A percentile compares a stretch with the other conserved stretches of the same genome.
Conservation (phyloP, 2,888 invertebrate genomes). For the Caenorhabditis auriculariae region DNA sequence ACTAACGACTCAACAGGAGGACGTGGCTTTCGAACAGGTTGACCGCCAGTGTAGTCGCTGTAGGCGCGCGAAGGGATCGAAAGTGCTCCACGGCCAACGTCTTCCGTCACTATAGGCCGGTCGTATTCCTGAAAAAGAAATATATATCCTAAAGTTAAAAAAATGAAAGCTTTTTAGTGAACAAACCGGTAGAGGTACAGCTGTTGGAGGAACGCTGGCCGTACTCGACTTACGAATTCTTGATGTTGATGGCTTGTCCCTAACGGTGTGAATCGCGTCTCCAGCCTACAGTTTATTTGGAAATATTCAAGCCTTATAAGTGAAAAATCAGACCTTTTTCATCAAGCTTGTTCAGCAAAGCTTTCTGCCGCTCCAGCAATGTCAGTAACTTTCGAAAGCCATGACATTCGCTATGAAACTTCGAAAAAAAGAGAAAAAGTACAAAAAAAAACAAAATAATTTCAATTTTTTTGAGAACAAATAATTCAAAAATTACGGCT, state of each 20-base stretch:
- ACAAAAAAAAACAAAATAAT: too few relatives aligned
- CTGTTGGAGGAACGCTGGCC: conserved; percentile 17
- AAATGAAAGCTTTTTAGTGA: background rate
- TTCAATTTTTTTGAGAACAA: too few relatives aligned
- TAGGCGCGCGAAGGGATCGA: conserved; percentile 39
- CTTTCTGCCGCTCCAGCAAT: conserved; percentile 48
- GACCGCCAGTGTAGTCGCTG: conserved; percentile 26
- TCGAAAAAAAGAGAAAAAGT: too few relatives aligned
- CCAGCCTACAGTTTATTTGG: conserved; percentile 13
- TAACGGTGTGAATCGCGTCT: conserved; percentile 28
- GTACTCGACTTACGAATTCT: conserved; percentile 17
- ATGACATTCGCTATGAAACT: conserved; percentile 55
- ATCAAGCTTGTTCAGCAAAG: conserved; percentile 76
- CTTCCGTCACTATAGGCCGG: conserved; percentile 36
- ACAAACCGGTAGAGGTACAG: conserved; percentile 13
- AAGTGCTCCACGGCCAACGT: conserved; percentile 26
- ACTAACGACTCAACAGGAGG: too few relatives aligned
- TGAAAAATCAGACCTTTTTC: conserved; percentile 70
- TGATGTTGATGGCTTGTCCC: conserved; percentile 14
- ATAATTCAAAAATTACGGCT: too few relatives aligned
- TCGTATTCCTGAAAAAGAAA: conserved; percentile 9
- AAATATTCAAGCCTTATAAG: background rate
- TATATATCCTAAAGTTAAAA: background rate
- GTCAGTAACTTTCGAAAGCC: conserved; percentile 48
- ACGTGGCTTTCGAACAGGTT: too few relatives aligned